Conservation (phyloP, 2,113 vertebrate species). For the Limnothrissa miodon region DNA sequence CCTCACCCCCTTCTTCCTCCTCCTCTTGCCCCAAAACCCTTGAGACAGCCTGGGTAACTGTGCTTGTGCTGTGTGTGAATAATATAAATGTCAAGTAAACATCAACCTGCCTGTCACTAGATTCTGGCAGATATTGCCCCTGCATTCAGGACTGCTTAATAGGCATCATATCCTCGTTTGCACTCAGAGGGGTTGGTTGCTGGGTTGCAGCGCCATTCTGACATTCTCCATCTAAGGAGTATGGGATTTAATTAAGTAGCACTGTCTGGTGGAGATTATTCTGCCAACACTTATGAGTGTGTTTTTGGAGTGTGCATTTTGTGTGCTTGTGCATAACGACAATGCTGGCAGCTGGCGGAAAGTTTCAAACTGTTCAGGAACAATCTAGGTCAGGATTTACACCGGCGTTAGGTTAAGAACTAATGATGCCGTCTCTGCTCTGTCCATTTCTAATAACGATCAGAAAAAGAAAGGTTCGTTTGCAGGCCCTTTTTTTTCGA, state of each 20-base stretch:
- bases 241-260: conserved; percentile 1
- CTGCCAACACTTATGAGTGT: neutral
- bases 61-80: neutral
- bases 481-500: neutral
- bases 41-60: neutral
- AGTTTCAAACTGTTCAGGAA: neutral
- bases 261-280: neutral
- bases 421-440: neutral
- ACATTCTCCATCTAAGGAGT: neutral
- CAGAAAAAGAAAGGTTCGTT: neutral
- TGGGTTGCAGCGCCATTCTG: neutral
- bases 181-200: neutral
- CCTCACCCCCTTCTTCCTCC: neutral
- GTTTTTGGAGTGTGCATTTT: neutral
- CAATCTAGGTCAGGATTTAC: neutral
- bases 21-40: neutral
- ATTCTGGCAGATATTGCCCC: neutral
- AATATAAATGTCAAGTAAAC: neutral
- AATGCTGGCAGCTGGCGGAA: neutral
- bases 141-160: neutral
- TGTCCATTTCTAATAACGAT: neutral
- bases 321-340: neutral
- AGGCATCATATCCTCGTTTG: neutral
- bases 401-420: neutral
- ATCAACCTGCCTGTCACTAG: neutral